Evolutionary conservation across 2,888 invertebrate genomes (phyloP), one percentile per base, ranked within the genome.

Genomic region (Agrotis puta): DNA sequence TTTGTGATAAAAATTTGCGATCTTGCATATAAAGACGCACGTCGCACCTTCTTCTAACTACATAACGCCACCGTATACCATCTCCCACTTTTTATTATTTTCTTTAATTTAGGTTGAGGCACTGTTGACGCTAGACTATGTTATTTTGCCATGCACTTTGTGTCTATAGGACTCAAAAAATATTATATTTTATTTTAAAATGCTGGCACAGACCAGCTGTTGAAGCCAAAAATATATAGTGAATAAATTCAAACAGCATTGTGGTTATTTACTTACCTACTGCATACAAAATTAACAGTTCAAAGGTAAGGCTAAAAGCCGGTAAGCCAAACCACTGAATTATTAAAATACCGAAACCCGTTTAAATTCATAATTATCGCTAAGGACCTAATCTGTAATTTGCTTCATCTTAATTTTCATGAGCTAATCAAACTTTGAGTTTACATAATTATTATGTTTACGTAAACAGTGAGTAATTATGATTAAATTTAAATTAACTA

Each of bases 321-420:
- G 3, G n/a, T 39, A 39, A 50, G 33, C 72, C 20, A 39, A 77
- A 70, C 54, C 33, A 57, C 20, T 74, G 43, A 33, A 82, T 85
- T 67, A 70, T 79, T 74, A 64, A 70, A 85, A 68, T 71, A 61
- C 59, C 69, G 3, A 72, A 70, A 74, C 74, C 70, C 50, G 54
- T 66, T 74, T 74, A 61, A 66, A 74, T 81, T 66, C 45, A 47
- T 76, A 72, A 68, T 81, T 81, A 68, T 47, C 63, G 53, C 51
- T 24, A 39, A 65, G 47, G 24, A 54, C 33, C 43, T 73, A 68
- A 76, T 70, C 72, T 81, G 43, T 83, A 72, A 81, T 83, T 77
- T 58, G 22, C 39, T 72, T 80, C 62, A 53, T 68, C 67, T 61
- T 73, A 72, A 77, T 81, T 65, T 70, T 63, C 39, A 76, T 72